Evolutionary conservation across 2,888 invertebrate genomes (phyloP), one percentile per base, ranked within the genome.

Genomic region (Agrochola lota): DNA sequence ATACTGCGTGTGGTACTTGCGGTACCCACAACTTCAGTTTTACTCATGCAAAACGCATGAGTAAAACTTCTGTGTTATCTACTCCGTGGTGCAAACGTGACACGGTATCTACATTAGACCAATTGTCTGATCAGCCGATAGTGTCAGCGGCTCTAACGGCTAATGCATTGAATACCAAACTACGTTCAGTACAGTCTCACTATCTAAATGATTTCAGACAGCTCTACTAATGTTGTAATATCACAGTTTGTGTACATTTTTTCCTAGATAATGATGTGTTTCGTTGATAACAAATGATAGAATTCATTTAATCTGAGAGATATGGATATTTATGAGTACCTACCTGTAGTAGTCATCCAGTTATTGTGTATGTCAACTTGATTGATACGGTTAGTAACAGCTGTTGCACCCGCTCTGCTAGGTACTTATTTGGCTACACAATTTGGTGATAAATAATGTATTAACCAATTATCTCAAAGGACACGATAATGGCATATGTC

Each of bases 171-270:
- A 74, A 66, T 74, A 74, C 40, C 20, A 35, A 60, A n/a, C 35
- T 30, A 35, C 55, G 35, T 26, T 35, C 40, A 43, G 64, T 30
- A 49, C 15, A 30, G n/a, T 20, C 35, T 40, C 52, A 52, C 64
- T 74, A 43, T 59, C 35, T 46, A 57, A 46, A 66, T n/a, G 3
- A 62, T 57, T 67, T 49, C 67, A 35, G 15, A n/a, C 55, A 78
- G 60, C 66, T 49, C 59, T 30, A 71, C 70, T 83, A n/a, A 77
- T 83, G 78, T 80, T 46, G 71, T 78, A 71, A 81, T 59, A 83
- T 59, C 57, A 83, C 60, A 62, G 26, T 67, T 62, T 78, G 71
- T 83, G 62, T 71, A 78, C 67, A 81, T 67, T 63, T 59, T 63
- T 71, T 43, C n/a, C 43, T 52, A 68, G 72, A 71, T 78, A 62